Base-by-base conservation (phyloP, 2,888 invertebrate genomes). In the Maniola hyperantus region DNA sequence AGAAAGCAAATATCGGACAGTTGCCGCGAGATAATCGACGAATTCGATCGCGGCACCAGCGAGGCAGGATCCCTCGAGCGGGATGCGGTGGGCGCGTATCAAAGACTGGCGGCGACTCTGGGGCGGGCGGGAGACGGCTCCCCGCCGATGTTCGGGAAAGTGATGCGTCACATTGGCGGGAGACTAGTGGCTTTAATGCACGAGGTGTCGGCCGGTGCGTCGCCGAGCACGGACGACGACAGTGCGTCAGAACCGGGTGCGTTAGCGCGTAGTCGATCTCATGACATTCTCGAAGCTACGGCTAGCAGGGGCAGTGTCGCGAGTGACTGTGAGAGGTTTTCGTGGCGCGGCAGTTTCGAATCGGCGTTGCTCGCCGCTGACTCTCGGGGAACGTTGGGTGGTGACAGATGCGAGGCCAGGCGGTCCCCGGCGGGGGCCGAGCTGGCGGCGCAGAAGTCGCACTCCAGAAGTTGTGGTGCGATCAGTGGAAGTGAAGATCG, bases 301-400 rank as follows among this genome's bases (percentile, higher is more conserved):
- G 90, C 91, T 26, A 91, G 91, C 79, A 85, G 92, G 72, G 92
- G 89, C 51, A 95, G 95, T 78, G 96, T 97, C 80, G 95, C 96
- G 64, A 97, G 97, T 92, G 97, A 97, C 81, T 96, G 97, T 91
- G 97, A 97, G 83, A 93, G 97, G 73, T 97, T 97, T 87, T 97
- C 97, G 79, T 97, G 97, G 97, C 94, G 97, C 70, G 97, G 97
- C 74, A 97, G 97, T 88, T 97, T 97, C 86, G 97, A 97, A 83
- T 97, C 97, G n/a, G 97, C 97, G 51, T 90, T 97, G 67, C 94
- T 97, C 87, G 97, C 97, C 11, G 96, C 97, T 1, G 97, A 97
- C 84, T 97, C 97, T 8, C 93, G 97, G 74, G 97, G 96, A 50
- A 96, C 96, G 75, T 86, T 97, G 67, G 95, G 94, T 42, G 95